phyloP scores from a whole-genome alignment of 2,888 invertebrate genomes.

The Tinea trinotella region DNA sequence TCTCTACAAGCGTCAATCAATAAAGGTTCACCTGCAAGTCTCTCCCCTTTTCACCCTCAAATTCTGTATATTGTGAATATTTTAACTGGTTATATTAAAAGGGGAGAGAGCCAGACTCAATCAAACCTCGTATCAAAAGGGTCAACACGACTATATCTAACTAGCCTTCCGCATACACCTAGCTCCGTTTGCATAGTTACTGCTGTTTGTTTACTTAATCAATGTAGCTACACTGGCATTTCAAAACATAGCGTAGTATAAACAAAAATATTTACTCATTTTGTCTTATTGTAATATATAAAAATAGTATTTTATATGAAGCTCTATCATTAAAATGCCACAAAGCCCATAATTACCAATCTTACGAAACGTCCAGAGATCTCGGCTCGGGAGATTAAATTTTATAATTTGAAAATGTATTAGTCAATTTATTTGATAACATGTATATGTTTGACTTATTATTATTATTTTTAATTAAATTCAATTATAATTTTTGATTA shows the following conservation, averaged over 20 bases:
- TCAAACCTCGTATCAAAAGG: not conserved
- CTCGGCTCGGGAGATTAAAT: not conserved
- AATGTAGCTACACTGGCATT: not conserved
- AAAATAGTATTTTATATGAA: not conserved
- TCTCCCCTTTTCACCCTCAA: not conserved
- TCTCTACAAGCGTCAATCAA: not conserved
- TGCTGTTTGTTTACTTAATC: not conserved
- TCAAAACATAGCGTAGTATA: not conserved
- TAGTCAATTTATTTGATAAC: not conserved
- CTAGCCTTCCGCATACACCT: not conserved
- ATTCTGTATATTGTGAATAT: slow-evolving; percentile 2
- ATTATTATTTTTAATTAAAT: too few species aligned
- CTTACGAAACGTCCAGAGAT: not conserved
- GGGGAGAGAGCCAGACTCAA: slow-evolving; percentile 10
- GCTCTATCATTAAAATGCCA: not conserved
- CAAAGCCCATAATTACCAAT: not conserved
- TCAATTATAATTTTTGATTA: too few species aligned
- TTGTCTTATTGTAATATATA: not conserved
- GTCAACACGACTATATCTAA: not conserved
- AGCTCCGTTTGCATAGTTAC: not conserved
- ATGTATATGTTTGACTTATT: not conserved
- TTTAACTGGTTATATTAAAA: slow-evolving; percentile 1
- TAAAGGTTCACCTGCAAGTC: not conserved
- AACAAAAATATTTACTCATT: not conserved
- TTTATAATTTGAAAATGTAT: slow-evolving; percentile 6